phyloP scores from a whole-genome alignment of 2,888 invertebrate genomes.

The Tachina lurida region DNA sequence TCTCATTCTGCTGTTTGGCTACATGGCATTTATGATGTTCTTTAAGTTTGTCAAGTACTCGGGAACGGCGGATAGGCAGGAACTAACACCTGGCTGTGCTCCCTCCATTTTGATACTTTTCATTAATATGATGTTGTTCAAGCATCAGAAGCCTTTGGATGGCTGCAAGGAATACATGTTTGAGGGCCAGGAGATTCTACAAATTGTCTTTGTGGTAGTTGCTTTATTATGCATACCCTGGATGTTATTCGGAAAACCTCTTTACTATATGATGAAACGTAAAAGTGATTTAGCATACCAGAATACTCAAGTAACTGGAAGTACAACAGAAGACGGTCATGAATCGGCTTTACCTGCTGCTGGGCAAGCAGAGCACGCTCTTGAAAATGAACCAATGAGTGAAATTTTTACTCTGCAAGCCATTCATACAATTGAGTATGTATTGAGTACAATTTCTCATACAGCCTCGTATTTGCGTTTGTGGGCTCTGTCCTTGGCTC shows the following conservation, averaged over 20 bases:
- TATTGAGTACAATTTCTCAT: constrained; percentile 97
- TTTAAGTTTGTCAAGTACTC: constrained; percentile 92
- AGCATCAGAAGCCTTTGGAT: constrained; percentile 82
- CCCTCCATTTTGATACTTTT: constrained; percentile 90
- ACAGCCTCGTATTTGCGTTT: constrained; percentile 97
- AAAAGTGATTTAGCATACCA: constrained; percentile 78
- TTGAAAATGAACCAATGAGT: constrained; percentile 87
- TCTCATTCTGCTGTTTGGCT: constrained; percentile 92
- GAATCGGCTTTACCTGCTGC: constrained; percentile 41
- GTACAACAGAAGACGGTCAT: constrained; percentile 15
- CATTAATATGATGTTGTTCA: constrained; percentile 90
- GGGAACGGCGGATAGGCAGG: constrained; percentile 83
- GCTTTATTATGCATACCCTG: constrained; percentile 95
- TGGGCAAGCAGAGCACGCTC: constrained; percentile 81
- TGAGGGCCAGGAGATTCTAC: constrained; percentile 87
- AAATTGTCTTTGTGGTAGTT: constrained; percentile 89
- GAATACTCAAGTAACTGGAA: constrained; percentile 25
- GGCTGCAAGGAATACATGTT: constrained; percentile 88
- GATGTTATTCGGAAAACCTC: constrained; percentile 96
- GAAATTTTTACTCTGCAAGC: constrained; percentile 96
- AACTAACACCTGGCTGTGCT: constrained; percentile 85
- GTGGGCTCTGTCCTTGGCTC: constrained; percentile 98
- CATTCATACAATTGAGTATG: constrained; percentile 98
- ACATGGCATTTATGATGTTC: constrained; percentile 96
- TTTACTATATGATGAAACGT: constrained; percentile 86